Conservation (phyloP, 2,113 vertebrate genomes). For the Anguilla rostrata region DNA sequence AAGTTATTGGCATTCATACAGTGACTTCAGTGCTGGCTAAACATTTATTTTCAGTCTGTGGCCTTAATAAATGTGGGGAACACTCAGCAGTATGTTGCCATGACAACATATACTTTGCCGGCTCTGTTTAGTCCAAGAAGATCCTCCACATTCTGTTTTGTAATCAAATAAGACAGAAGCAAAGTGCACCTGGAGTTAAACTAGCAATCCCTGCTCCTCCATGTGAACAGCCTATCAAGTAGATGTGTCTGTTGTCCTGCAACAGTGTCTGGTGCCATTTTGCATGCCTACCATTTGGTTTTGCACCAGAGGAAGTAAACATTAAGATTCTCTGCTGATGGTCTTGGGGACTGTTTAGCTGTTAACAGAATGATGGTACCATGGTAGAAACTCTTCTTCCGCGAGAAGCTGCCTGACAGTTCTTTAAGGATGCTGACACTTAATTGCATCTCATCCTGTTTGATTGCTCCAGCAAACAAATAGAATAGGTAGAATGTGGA, state of each 20-base stretch:
- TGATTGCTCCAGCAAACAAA: constrained; percentile 69
- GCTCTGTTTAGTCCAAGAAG: constrained; percentile 51
- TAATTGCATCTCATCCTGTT: constrained; percentile 76
- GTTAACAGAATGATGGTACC: constrained; percentile 60
- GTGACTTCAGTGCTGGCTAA: constrained; percentile 52
- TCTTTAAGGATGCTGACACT: constrained; percentile 65
- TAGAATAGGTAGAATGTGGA: constrained; percentile 60
- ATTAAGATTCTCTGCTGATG: constrained; percentile 53
- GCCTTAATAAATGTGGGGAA: constrained; percentile 53
- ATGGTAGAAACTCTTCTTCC: constrained; percentile 45
- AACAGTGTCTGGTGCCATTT: background rate
- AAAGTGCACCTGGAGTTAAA: constrained; percentile 49
- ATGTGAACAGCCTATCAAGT: constrained; percentile 21
- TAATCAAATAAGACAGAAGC: constrained; percentile 59
- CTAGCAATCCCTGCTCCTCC: constrained; percentile 14
- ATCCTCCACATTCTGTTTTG: constrained; percentile 65
- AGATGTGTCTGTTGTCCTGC: background rate
- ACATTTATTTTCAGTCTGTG: constrained; percentile 40
- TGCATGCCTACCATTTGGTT: background rate
- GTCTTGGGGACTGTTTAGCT: constrained; percentile 63
- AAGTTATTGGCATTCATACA: constrained; percentile 48
- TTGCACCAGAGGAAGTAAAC: constrained; percentile 42
- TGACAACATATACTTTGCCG: constrained; percentile 67
- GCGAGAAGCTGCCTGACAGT: constrained; percentile 47
- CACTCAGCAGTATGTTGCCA: constrained; percentile 65